These are phyloP conservation scores for Dendrophyllia cribrosa DNA, from an alignment of 64 coral and sea anemone species.

Conservation along the genomic window DNA sequence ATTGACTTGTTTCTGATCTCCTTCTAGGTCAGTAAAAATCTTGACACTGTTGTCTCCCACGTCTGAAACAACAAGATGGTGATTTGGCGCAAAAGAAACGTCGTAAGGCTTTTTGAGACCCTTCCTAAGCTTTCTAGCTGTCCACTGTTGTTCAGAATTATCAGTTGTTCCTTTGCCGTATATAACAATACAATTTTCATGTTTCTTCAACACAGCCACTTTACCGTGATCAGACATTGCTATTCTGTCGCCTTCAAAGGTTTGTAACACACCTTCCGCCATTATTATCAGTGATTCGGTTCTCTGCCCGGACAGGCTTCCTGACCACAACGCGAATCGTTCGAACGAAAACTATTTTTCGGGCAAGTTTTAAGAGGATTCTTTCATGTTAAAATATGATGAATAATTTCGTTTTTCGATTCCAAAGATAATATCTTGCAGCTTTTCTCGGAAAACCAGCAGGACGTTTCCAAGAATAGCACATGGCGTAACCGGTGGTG, in stretches of 20 bases:
- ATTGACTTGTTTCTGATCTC: slow-evolving; percentile 13
- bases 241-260: background rate
- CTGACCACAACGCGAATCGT: too few species aligned
- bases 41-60: background rate
- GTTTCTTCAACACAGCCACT: background rate
- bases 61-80: slow-evolving; percentile 26
- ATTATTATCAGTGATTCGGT: background rate
- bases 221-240: slow-evolving; percentile 12
- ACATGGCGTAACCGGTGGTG: background rate
- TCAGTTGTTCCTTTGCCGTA: background rate
- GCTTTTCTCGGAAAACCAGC: slow-evolving; percentile 7
- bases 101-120: background rate
- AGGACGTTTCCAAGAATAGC: background rate
- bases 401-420: too few species aligned
- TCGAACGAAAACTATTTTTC: too few species aligned
- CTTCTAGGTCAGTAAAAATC: background rate
- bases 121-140: background rate
- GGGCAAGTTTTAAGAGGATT: too few species aligned
- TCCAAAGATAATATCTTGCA: too few species aligned
- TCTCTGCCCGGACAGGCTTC: background rate
- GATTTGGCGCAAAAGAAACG: slow-evolving; percentile 29
- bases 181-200: background rate
- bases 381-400: too few species aligned
- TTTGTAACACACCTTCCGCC: background rate
- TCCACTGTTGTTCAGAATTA: background rate